These are phyloP conservation scores for Apeira syringaria DNA, from an alignment of 2,888 invertebrate species.

Conservation along the genomic window DNA sequence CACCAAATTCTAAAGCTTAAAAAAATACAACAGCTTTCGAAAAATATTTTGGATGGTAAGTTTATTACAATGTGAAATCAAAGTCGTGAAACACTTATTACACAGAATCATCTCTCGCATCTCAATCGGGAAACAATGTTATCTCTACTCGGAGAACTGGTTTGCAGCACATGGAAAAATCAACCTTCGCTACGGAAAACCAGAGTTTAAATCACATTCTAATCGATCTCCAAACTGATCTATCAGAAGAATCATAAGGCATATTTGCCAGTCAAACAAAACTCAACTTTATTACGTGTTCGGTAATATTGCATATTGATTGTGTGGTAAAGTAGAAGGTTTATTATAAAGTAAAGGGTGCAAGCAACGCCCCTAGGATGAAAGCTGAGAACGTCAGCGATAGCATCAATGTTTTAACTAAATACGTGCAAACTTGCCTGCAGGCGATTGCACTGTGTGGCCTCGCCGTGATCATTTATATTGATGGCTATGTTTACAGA, in stretches of 20 bases:
- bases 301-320: conserved; percentile 38
- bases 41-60: neutral
- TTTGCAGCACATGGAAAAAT: conserved; percentile 30
- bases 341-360: conserved; percentile 60
- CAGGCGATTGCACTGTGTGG: conserved; percentile 17
- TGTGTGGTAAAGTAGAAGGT: conserved; percentile 35
- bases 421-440: conserved; percentile 57
- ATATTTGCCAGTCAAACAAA: conserved; percentile 28
- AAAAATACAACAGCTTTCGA: neutral
- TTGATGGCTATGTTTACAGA: too few species aligned
- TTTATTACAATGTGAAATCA: conserved; percentile 4
- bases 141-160: conserved; percentile 45
- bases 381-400: conserved; percentile 48
- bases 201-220: conserved; percentile 35
- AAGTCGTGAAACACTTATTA: conserved; percentile 62
- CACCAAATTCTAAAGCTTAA: too few species aligned
- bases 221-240: conserved; percentile 21
- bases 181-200: conserved; percentile 26
- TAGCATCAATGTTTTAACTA: conserved; percentile 52
- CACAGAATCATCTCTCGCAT: conserved; percentile 61
- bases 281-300: conserved; percentile 34
- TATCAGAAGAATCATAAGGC: conserved; percentile 34
- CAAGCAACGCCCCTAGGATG: conserved; percentile 57
- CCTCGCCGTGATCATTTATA: neutral
- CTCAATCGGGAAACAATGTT: conserved; percentile 73